Base-by-base conservation (phyloP, 2,797 vertebrate genomes). In the Sciaenops ocellatus region DNA sequence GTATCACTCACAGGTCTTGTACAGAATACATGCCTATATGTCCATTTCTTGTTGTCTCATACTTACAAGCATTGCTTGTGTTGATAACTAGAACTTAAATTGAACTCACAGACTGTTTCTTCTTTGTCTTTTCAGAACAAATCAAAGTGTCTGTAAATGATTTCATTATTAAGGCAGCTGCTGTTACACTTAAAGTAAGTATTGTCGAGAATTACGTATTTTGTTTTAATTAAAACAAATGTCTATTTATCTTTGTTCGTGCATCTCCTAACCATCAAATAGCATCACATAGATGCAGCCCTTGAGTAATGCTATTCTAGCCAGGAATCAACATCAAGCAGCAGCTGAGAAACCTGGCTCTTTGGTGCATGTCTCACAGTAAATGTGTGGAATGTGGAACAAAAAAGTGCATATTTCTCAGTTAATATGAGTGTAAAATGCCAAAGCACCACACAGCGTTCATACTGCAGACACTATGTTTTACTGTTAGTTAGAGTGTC, bases 121-220 rank as follows among this genome's bases (percentile, higher is more conserved):
- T 59, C 74, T 91, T 87, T 93, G n/a, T 94, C 86, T 88, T 89
- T 95, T 72, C 91, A 99, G 98, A 96, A 88, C 93, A 98, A 76
- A 94, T 99, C 93, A 98, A 97, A 95, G 97, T 99, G 57, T 99
- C 97, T 20, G 96, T 99, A 88, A 99, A 98, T 80, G 98, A 99
- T 90, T 99, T 99, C 90, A 97, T 99, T 92, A 98, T 99, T 92
- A 99, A 98, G 91, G 97, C 98, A 78, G 96, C 95, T 77, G 98
- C 98, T 80, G 95, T 96, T 78, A 96, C 98, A 69, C 96, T 99
- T 60, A 97, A 95, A 94, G 98, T 99, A 96, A 97, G 97, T 96
- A 83, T 55, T 20, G 15, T 34, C 42, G 1, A 18, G 16, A 62
- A 16, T 75, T 10, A 62, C n/a, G 50, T 63, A 3, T 18, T 24